Evolutionary conservation across 2,888 invertebrate genomes (phyloP).

Genomic region (Drosophila rubida): DNA sequence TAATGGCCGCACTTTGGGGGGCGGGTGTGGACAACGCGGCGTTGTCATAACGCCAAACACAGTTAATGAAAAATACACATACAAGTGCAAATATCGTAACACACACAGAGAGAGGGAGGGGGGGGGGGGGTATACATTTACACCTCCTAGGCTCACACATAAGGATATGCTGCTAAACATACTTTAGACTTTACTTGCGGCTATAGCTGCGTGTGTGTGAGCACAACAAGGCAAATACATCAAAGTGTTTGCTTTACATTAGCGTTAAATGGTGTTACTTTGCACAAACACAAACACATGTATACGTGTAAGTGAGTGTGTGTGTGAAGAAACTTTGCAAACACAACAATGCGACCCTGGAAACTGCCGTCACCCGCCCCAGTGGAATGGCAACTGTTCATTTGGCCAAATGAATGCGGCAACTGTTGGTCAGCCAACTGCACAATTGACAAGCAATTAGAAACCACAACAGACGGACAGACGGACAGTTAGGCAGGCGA

Average conservation of each 20-base stretch:
- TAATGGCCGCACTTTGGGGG: background rate
- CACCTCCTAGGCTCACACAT: conserved; percentile 4
- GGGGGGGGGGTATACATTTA: conserved; percentile 8
- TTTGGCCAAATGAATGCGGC: conserved; percentile 54
- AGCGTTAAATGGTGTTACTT: conserved; percentile 78
- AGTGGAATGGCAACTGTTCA: conserved; percentile 35
- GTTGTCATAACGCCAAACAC: conserved; percentile 63
- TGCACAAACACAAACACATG: conserved; percentile 48
- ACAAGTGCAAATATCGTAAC: conserved; percentile 53
- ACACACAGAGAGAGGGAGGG: conserved; percentile 26
- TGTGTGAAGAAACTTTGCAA: conserved; percentile 53
- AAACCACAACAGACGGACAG: conserved; percentile 45
- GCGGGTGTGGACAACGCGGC: conserved; percentile 39
- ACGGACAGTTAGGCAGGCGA: background rate
- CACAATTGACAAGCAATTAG: conserved; percentile 67
- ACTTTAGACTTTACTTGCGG: conserved; percentile 17
- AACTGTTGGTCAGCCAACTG: conserved; percentile 42
- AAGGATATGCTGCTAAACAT: conserved; percentile 5
- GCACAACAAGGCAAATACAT: conserved; percentile 71
- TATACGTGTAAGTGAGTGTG: background rate
- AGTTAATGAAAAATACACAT: conserved; percentile 77
- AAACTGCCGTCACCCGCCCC: background rate
- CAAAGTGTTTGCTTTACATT: conserved; percentile 82
- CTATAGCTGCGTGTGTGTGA: conserved; percentile 11
- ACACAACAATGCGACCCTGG: conserved; percentile 32